Evolutionary conservation across 1,140 invertebrate genomes (phyloP).

Genomic region (Magallana ariakensis): DNA sequence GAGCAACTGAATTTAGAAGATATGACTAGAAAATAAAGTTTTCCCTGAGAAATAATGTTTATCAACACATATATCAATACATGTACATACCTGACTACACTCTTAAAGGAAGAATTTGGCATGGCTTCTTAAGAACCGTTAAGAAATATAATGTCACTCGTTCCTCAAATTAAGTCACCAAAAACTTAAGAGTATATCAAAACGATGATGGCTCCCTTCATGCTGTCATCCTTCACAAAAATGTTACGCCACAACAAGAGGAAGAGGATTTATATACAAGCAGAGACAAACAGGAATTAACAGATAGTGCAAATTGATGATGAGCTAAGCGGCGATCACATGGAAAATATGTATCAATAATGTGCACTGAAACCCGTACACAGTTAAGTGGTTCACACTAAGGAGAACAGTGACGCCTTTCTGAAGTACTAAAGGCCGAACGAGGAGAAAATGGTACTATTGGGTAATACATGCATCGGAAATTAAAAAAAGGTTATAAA

Average conservation of each 20-base stretch:
- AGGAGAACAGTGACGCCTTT: background rate
- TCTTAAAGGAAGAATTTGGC: conserved; percentile 32
- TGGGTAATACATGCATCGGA: no score
- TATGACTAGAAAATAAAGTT: no score
- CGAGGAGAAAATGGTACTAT: no score
- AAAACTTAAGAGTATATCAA: background rate
- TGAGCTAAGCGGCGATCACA: background rate
- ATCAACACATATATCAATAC: no score
- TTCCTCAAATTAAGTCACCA: background rate
- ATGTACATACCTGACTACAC: background rate
- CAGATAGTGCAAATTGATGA: background rate
- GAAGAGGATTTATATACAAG: background rate
- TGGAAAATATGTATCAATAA: background rate
- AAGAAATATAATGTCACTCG: background rate
- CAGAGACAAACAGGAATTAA: conserved; percentile 14
- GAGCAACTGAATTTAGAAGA: no score
- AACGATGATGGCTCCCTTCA: background rate
- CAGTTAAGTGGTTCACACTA: background rate
- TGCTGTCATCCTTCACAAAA: background rate
- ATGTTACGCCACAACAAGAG: background rate
- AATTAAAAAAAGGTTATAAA: no score
- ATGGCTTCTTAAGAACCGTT: background rate
- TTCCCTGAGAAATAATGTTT: no score
- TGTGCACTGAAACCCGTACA: background rate
- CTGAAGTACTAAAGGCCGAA: background rate